Base-by-base conservation (phyloP, 37 sponge, comb jelly and placozoan genomes). In the Aplysina aerophoba region DNA sequence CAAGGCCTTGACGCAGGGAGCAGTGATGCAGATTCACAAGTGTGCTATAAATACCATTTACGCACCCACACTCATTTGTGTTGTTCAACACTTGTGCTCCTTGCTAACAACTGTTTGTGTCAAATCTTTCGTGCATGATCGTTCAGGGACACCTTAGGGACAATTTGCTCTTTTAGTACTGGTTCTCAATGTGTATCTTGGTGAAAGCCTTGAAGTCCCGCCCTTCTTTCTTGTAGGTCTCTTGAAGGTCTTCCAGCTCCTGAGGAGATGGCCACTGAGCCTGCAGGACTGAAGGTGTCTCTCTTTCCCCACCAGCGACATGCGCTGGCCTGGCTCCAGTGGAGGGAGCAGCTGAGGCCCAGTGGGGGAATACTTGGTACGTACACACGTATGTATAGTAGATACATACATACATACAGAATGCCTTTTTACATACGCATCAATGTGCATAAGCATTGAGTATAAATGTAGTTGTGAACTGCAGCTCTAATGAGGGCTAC, bases 291-390 rank as follows among this genome's bases (percentile, higher is more conserved):
- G 41, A 80, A 41, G 1, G 88, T 87, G 17, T 1, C 81, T 6
- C 85, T 94, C 16, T 80, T 94, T 79, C 73, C 78, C 21, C 95
- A 94, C 80, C 95, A 94, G 87, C 83, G 36, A 44, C 69, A 83
- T 20, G 84, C 37, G 15, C 37, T 83, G 69, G 84, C 84, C 4
- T 83, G 84, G 84, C 15, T 62, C 24, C 28, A 30, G 33, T 83
- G 84, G 84, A 27, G 84, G n/a, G 84, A 83, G 84, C 0, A 62
- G 24, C 84, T 65, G 84, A 24, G 2, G 31, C 84, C 84, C 21
- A 28, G 30, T 25, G 69, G 84, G 24, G 95, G 95, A 14, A 94
- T 83, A 15, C 84, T 83, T 28, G 84, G 84, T 83, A n/a, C 8
- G 53, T 30, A 21, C n/a, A n/a, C n/a, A n/a, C n/a, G n/a, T n/a